Evolutionary conservation across 2,797 vertebrate species (phyloP), one percentile per base, ranked within the genome.

Genomic region (Selene dorsalis): DNA sequence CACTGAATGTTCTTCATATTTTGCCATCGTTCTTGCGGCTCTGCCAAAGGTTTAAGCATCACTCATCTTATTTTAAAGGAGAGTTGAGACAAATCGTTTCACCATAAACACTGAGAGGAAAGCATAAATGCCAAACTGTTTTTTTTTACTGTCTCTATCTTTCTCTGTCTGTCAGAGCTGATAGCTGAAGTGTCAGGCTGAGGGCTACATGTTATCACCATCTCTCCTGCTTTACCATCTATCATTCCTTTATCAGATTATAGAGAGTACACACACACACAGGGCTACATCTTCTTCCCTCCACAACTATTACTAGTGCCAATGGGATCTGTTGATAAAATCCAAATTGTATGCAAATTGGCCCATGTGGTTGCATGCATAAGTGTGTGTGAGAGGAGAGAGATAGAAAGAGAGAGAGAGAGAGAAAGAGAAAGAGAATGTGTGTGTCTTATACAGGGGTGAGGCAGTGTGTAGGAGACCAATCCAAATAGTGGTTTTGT

Each of bases 311-410:
- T 82, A 72, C 71, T 59, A 48, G 67, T 58, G 58, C 74, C 78
- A 75, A 69, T 47, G 78, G 75, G 73, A 87, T 83, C 59, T 79
- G 71, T 80, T 82, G 80, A 82, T 88, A 77, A 84, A 88, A 91
- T 89, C 79, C 80, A 90, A 93, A 93, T 88, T 80, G 56, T 84
- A 92, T 92, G 88, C 85, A 93, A 93, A 92, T 85, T 38, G 17
- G 38, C 58, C 11, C 50, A 50, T 63, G 73, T 43, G 41, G 66
- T 26, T 52, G 65, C 24, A 41, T 58, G 17, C 58, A 43, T 62
- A 69, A 35, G 32, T 68, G 30, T 50, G 61, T 66, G 60, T 64
- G 56, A 50, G 58, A 18, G 39, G 59, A 22, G 62, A n/a, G 73
- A 13, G 67, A 32, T 52, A 13, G 69, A 48, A n/a, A 41, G 39